phyloP scores from a whole-genome alignment of 2,797 vertebrate genomes.

The Peromyscus nudipes region DNA sequence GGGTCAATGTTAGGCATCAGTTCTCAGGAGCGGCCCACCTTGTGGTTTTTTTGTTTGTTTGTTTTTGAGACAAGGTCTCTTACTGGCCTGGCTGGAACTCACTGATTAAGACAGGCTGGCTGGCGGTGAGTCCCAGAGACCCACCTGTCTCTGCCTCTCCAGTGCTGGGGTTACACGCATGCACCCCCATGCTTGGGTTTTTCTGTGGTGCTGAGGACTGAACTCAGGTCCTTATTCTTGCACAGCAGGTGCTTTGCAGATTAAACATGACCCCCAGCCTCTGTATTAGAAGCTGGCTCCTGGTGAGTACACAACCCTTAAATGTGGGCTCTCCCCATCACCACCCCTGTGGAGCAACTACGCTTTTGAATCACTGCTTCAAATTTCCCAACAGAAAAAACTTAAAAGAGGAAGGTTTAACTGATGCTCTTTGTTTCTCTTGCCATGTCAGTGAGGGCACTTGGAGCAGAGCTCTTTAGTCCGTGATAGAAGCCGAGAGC shows the following conservation, averaged over 20 bases:
- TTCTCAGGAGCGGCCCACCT: background rate
- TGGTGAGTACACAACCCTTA: background rate
- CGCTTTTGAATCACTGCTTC: background rate
- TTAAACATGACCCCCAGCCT: background rate
- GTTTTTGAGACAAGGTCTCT: background rate
- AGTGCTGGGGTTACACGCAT: background rate
- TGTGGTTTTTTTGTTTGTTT: background rate
- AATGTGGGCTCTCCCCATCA: background rate
- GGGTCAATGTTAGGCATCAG: no score
- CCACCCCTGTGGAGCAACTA: background rate
- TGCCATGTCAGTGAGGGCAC: background rate
- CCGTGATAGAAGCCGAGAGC: background rate
- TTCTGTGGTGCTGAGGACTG: background rate
- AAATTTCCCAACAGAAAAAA: background rate
- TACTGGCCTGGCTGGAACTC: background rate
- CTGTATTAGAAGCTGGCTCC: background rate
- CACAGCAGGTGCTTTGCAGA: background rate
- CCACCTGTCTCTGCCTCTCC: no score
- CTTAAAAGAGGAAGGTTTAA: background rate
- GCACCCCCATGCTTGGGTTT: background rate
- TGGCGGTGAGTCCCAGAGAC: background rate
- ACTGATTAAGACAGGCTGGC: background rate
- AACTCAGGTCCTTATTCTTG: background rate
- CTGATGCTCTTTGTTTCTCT: background rate
- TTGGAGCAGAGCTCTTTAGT: background rate